phyloP scores from a whole-genome alignment of 2,888 invertebrate species.

The Oscheius sp. region DNA sequence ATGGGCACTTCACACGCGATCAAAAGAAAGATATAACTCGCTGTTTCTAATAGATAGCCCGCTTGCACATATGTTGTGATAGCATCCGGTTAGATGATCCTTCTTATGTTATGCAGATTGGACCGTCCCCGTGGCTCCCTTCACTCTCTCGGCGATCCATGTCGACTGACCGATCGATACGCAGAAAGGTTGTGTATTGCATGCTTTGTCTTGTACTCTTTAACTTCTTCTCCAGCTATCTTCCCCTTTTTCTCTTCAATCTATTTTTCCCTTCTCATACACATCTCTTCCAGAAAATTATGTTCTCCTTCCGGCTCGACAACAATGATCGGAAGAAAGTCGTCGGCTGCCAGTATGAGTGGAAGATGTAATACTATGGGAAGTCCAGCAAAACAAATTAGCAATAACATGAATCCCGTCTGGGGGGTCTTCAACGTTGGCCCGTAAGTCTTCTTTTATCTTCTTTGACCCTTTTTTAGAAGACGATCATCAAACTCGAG shows the following conservation, averaged over 20 bases:
- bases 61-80: not conserved
- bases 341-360: constrained; percentile 9
- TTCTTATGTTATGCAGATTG: constrained; percentile 34
- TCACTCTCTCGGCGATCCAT: constrained; percentile 44
- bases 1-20: not conserved
- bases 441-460: not conserved
- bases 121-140: constrained; percentile 51
- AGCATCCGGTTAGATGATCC: not conserved
- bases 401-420: constrained; percentile 6
- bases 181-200: constrained; percentile 4
- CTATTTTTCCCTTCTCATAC: not conserved
- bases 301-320: constrained; percentile 25
- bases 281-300: constrained; percentile 17
- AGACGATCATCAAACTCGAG: constrained; percentile 20
- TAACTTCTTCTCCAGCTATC: too few species aligned
- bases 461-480: not conserved
- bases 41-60: too few species aligned
- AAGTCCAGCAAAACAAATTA: constrained; percentile 1
- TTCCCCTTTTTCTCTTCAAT: not conserved
- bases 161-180: constrained; percentile 5
- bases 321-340: constrained; percentile 15
- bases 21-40: not conserved
- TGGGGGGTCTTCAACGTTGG: constrained; percentile 33
- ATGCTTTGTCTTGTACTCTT: too few species aligned
- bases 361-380: constrained; percentile 12